Evolutionary conservation across 2,888 invertebrate species (phyloP), one percentile per base, ranked within the genome.

Genomic region (Andrena trimmerana): DNA sequence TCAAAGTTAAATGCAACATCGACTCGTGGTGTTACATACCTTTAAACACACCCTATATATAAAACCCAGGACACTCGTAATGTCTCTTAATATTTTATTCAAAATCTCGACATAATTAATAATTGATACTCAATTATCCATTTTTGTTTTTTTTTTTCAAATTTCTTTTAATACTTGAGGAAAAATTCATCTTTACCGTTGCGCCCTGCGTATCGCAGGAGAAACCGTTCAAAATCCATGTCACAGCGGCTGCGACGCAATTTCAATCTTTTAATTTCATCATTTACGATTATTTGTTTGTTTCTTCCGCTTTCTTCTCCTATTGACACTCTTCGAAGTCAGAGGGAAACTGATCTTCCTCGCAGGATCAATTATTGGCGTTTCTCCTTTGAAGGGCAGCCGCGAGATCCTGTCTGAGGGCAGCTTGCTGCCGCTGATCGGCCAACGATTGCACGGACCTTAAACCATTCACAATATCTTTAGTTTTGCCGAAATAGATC

Each of bases 401-500:
- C 24, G 97, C 98, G 86, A 99, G 95, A 94, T 98, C 98, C 93
- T 97, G 97, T 93, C 97, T 97, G 91, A 99, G 95, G 63, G 97
- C 97, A 52, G 97, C 97, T 92, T 98, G 97, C 93, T 97, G 97
- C 88, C 96, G 96, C 90, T 97, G 97, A 94, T 98, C 98, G 66
- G 97, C 97, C 77, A 99, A 95, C 8, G 98, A 97, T 92, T 97
- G 97, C 87, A 98, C 97, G 62, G 96, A 96, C 71, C 98, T 96
- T 89, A 99, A 95, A 13, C 99, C 98, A 94, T 99, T 99, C 80
- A 99, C 99, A 92, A 99, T 99, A 94, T 99, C 99, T 95, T 98
- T 98, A 71, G 99, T 99, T 95, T 99, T 99, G 93, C 99, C 99
- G 95, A 99, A 99, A 95, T 99, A 99, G 91, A 99, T 99, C 94